A percentile compares a stretch with the other conserved stretches of the same genome.
Conservation (phyloP, 2,888 invertebrate genomes). For the Hypsopygia costalis region DNA sequence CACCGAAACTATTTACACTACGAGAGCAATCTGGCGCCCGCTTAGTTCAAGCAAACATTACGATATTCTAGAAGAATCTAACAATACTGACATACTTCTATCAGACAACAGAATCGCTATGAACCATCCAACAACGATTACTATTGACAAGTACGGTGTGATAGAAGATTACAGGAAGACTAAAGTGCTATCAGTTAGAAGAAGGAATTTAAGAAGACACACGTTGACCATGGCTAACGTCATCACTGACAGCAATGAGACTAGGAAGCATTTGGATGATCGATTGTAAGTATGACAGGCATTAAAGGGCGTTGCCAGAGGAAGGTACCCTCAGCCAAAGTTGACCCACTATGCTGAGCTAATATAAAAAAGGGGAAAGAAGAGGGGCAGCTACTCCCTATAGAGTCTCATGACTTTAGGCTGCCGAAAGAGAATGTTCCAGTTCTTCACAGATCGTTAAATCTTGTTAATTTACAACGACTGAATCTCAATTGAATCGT, state of each 20-base stretch:
- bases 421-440: too few species aligned
- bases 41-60: neutral
- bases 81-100: neutral
- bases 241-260: conserved; percentile 62
- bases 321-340: too few species aligned
- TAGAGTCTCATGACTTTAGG: too few species aligned
- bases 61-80: neutral
- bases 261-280: conserved; percentile 55
- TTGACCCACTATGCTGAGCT: too few species aligned
- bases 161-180: conserved; percentile 47
- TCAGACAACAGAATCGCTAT: neutral
- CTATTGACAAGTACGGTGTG: conserved; percentile 31
- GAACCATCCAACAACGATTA: neutral
- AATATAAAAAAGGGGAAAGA: too few species aligned
- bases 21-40: conserved; percentile 43
- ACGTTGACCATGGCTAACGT: conserved; percentile 56
- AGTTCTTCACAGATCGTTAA: too few species aligned
- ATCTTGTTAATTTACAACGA: too few species aligned
- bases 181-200: conserved; percentile 41
- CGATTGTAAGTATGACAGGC: conserved; percentile 63
- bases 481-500: too few species aligned
- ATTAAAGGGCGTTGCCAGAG: too few species aligned
- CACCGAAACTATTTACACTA: conserved; percentile 42
- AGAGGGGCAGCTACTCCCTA: too few species aligned
- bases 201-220: conserved; percentile 45